Evolutionary conservation across 1,140 invertebrate species (phyloP).

Genomic region (Drosophila trapezifrons): DNA sequence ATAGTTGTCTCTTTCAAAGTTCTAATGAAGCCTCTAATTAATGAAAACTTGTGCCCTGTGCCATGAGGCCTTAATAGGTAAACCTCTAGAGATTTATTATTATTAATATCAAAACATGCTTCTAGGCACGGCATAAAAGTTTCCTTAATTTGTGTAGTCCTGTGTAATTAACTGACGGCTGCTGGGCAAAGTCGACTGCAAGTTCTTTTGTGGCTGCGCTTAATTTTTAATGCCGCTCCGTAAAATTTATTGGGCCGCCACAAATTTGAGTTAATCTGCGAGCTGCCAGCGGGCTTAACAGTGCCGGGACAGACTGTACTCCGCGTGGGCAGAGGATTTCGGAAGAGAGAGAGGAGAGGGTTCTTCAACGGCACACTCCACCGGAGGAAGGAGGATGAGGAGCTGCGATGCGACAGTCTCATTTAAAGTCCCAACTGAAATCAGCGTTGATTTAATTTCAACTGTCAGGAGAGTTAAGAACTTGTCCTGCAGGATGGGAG

Average conservation of each 20-base stretch:
- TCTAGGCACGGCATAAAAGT: too few species aligned
- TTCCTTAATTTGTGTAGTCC: slow-evolving; percentile 3
- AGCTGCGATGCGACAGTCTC: slow-evolving; percentile 26
- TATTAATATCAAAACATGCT: too few species aligned
- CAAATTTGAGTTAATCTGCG: slow-evolving; percentile 77
- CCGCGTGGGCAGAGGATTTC: slow-evolving; percentile 1
- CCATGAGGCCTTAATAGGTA: too few species aligned
- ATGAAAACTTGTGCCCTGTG: too few species aligned
- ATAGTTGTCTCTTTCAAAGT: too few species aligned
- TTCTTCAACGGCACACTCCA: not conserved
- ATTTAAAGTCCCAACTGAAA: slow-evolving; percentile 68
- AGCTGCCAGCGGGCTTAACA: slow-evolving; percentile 58
- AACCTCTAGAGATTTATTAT: too few species aligned
- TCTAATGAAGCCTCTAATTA: too few species aligned
- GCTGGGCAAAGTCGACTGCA: slow-evolving; percentile 57
- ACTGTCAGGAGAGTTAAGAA: slow-evolving; percentile 42
- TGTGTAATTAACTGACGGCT: slow-evolving; percentile 63
- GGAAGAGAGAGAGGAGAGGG: slow-evolving; percentile 19
- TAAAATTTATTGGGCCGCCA: slow-evolving; percentile 77
- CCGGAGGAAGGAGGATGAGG: not conserved
- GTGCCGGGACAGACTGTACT: slow-evolving; percentile 52
- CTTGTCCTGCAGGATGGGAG: slow-evolving; percentile 7
- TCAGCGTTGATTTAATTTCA: slow-evolving; percentile 66
- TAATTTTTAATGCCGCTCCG: slow-evolving; percentile 74
- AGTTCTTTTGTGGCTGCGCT: slow-evolving; percentile 59